Conservation (phyloP, 2,797 vertebrate species). For the Ceyx erithaca region DNA sequence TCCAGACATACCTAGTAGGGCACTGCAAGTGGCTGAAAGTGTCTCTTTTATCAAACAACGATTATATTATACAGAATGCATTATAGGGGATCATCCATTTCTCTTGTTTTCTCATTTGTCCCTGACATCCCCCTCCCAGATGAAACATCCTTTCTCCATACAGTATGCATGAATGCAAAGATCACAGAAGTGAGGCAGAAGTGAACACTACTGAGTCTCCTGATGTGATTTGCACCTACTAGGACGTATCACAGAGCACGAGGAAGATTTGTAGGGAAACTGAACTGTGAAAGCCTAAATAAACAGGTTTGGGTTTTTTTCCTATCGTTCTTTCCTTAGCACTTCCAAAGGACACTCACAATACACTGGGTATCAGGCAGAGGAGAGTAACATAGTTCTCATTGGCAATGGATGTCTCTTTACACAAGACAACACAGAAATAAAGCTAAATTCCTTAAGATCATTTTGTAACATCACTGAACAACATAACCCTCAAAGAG, state of each 20-base stretch:
- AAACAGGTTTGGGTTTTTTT: background rate
- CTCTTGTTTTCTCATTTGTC: conserved; percentile 69
- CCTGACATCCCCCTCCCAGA: conserved; percentile 35
- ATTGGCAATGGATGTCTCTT: accelerated
- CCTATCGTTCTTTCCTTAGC: accelerated
- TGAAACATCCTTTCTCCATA: background rate
- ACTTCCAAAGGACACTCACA: background rate
- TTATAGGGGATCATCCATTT: conserved; percentile 64
- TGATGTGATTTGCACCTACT: background rate
- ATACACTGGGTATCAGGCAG: background rate
- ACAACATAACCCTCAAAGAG: background rate
- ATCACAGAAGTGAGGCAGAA: background rate
- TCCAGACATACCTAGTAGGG: conserved; percentile 58
- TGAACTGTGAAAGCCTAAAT: background rate
- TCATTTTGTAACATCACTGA: background rate
- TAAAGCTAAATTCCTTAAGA: background rate
- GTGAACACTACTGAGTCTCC: background rate
- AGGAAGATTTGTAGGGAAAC: background rate
- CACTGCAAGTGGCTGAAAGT: conserved; percentile 38
- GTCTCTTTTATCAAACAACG: conserved; percentile 68
- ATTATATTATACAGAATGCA: conserved; percentile 58
- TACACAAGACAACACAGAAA: background rate
- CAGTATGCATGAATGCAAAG: background rate
- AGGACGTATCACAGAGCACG: background rate
- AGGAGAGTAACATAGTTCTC: background rate